phyloP scores from a whole-genome alignment of 2,113 vertebrate species.

The Macrotis lagotis region DNA sequence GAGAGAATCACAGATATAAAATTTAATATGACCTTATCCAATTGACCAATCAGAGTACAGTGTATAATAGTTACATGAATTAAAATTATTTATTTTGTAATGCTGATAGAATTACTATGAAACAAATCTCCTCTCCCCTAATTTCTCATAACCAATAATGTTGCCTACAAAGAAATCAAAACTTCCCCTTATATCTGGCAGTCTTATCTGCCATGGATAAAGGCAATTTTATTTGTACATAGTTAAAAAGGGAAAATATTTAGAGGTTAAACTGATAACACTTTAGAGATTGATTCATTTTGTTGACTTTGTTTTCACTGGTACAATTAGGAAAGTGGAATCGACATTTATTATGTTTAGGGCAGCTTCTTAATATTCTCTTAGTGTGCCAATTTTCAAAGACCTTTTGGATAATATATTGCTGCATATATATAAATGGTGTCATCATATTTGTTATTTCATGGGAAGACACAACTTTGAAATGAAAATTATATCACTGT shows the following conservation, averaged over 20 bases:
- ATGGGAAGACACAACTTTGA: background rate
- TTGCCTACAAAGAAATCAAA: conserved; percentile 46
- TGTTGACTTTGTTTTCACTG: conserved; percentile 10
- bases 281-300: conserved; percentile 13
- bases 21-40: too few relatives aligned
- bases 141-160: conserved; percentile 29
- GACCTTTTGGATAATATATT: background rate
- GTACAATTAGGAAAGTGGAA: conserved; percentile 34
- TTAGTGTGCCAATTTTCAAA: background rate
- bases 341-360: background rate
- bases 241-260: conserved; percentile 34
- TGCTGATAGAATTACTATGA: background rate
- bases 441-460: background rate
- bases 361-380: conserved; percentile 2
- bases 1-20: background rate
- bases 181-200: background rate
- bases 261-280: conserved; percentile 26
- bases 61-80: background rate
- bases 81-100: background rate
- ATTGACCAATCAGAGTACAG: background rate
- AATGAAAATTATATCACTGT: conserved; percentile 7
- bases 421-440: background rate
- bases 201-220: conserved; percentile 27
- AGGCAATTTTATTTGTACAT: background rate
- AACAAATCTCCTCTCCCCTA: background rate